These are phyloP conservation scores for Steromphala cineraria DNA, from an alignment of 2,888 invertebrate genomes.

Conservation along the genomic window DNA sequence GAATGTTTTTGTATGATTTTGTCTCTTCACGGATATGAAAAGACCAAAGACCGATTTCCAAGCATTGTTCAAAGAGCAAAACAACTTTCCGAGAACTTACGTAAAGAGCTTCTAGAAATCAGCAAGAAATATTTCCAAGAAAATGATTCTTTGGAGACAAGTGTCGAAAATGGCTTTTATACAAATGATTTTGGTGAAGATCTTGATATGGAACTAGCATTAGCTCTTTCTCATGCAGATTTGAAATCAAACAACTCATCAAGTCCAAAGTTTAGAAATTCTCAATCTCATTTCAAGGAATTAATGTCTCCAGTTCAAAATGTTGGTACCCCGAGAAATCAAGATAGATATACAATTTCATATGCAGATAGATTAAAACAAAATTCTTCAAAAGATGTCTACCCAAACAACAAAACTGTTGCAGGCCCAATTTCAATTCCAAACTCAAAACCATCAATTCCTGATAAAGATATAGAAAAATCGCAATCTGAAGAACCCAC, in stretches of 20 bases:
- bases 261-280: too few relatives aligned
- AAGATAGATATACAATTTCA: neutral
- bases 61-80: constrained; percentile 24
- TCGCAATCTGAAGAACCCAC: too few relatives aligned
- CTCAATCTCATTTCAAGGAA: too few relatives aligned
- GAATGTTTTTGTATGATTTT: constrained; percentile 54
- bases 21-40: constrained; percentile 45
- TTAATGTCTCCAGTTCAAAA: neutral
- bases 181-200: constrained; percentile 45
- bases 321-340: neutral
- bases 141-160: constrained; percentile 36
- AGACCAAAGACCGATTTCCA: constrained; percentile 35
- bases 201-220: constrained; percentile 47
- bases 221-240: constrained; percentile 33
- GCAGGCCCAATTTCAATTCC: too few relatives aligned
- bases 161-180: constrained; percentile 48
- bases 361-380: neutral
- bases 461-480: too few relatives aligned
- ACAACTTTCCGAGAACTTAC: constrained; percentile 24
- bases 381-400: neutral
- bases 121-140: constrained; percentile 41
- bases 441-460: too few relatives aligned
- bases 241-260: neutral
- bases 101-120: constrained; percentile 36
- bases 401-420: too few relatives aligned